Evolutionary conservation across 2,888 invertebrate species (phyloP).

Genomic region (Thymelicus acteon): DNA sequence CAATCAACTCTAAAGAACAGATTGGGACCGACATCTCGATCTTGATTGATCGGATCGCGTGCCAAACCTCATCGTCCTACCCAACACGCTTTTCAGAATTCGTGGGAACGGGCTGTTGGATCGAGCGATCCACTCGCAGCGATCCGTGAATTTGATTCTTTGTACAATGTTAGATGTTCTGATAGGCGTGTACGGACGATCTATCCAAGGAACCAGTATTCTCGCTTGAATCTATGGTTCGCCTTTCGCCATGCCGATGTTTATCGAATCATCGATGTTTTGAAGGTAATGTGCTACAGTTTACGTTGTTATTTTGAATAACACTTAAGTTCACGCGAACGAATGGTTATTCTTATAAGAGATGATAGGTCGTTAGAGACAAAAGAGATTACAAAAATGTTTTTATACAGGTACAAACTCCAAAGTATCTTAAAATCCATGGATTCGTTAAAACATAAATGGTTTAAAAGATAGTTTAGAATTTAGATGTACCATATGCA

Average conservation of each 20-base stretch:
- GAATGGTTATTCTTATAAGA: no score
- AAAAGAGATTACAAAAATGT: no score
- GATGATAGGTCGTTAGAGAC: no score
- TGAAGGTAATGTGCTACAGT: background rate
- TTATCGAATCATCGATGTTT: constrained; percentile 17
- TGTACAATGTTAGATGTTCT: constrained; percentile 30
- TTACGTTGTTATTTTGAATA: no score
- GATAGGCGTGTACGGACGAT: constrained; percentile 32
- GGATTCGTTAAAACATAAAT: no score
- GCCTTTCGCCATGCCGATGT: constrained; percentile 7
- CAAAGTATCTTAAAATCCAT: no score
- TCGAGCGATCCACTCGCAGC: constrained; percentile 57
- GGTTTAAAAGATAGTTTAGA: no score
- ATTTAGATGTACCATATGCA: no score
- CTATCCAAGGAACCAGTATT: constrained; percentile 21
- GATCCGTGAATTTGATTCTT: constrained; percentile 47
- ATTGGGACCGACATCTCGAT: background rate
- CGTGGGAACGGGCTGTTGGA: constrained; percentile 63
- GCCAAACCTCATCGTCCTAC: constrained; percentile 49
- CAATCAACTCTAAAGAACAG: constrained; percentile 2
- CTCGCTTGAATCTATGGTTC: constrained; percentile 13
- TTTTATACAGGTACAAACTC: no score
- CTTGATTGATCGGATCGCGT: constrained; percentile 41
- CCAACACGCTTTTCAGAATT: constrained; percentile 56
- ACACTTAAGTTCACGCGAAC: no score